phyloP scores from a whole-genome alignment of 2,113 vertebrate species.

The Cromileptes altivelis region DNA sequence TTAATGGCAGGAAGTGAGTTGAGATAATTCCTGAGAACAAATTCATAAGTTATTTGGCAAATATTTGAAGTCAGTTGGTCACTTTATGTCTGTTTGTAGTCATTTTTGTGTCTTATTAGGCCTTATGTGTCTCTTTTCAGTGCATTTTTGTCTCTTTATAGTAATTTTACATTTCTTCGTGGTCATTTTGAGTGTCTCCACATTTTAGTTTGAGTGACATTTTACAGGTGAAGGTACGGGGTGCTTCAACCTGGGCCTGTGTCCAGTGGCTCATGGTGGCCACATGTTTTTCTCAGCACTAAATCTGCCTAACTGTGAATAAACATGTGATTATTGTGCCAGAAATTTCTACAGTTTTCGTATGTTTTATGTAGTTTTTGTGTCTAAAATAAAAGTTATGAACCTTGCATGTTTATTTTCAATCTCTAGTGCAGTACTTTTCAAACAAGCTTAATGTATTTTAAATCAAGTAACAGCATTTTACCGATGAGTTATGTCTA shows the following conservation, averaged over 20 bases:
- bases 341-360: too few relatives aligned
- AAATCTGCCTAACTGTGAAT: neutral
- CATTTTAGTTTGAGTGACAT: too few relatives aligned
- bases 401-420: neutral
- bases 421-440: neutral
- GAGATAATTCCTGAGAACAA: neutral
- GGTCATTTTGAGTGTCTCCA: too few relatives aligned
- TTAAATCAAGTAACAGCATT: neutral
- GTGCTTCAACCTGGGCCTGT: too few relatives aligned
- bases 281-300: neutral
- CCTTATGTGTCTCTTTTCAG: too few relatives aligned
- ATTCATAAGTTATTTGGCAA: neutral
- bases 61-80: neutral
- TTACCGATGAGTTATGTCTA: neutral
- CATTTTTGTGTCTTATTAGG: too few relatives aligned
- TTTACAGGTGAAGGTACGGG: too few relatives aligned
- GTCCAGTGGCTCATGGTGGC: neutral
- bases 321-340: neutral
- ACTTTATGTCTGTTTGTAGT: too few relatives aligned
- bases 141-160: too few relatives aligned
- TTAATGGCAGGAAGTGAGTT: neutral
- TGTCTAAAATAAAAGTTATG: neutral
- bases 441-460: neutral
- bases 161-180: too few relatives aligned
- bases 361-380: neutral